Conservation (phyloP, 2,888 invertebrate species). For the Drosophila birchii region DNA sequence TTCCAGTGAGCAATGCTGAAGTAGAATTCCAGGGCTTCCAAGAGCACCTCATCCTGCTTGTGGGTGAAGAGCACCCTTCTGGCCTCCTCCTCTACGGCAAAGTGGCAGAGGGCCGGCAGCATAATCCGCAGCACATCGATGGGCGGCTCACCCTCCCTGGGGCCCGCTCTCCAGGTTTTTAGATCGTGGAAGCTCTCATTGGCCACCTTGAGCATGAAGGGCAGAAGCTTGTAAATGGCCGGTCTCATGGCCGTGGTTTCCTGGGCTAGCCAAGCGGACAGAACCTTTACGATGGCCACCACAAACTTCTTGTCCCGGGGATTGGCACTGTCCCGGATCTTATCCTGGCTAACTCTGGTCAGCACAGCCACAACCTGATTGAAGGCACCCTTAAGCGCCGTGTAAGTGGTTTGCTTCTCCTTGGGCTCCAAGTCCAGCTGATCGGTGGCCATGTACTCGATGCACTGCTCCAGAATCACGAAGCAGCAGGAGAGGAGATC, state of each 20-base stretch:
- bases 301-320: constrained; percentile 91
- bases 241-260: constrained; percentile 95
- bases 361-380: constrained; percentile 91
- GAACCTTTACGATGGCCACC: constrained; percentile 93
- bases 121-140: constrained; percentile 92
- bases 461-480: constrained; percentile 91
- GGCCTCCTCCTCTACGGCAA: constrained; percentile 95
- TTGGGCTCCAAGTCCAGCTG: constrained; percentile 94
- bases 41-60: constrained; percentile 92
- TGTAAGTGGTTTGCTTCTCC: constrained; percentile 95
- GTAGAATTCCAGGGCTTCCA: constrained; percentile 92
- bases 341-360: constrained; percentile 90
- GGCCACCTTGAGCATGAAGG: constrained; percentile 91
- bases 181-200: constrained; percentile 93
- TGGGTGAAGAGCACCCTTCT: constrained; percentile 91
- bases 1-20: constrained; percentile 95
- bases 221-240: constrained; percentile 92
- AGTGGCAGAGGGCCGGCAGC: constrained; percentile 95
- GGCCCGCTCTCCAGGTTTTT: constrained; percentile 89
- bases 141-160: constrained; percentile 86
- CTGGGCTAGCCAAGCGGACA: constrained; percentile 95
- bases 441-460: constrained; percentile 92
- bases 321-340: constrained; percentile 89
- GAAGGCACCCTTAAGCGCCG: constrained; percentile 95
- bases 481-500: constrained; percentile 94